Evolutionary conservation across 2,888 invertebrate genomes (phyloP).

Genomic region (Augiades crinisus): DNA sequence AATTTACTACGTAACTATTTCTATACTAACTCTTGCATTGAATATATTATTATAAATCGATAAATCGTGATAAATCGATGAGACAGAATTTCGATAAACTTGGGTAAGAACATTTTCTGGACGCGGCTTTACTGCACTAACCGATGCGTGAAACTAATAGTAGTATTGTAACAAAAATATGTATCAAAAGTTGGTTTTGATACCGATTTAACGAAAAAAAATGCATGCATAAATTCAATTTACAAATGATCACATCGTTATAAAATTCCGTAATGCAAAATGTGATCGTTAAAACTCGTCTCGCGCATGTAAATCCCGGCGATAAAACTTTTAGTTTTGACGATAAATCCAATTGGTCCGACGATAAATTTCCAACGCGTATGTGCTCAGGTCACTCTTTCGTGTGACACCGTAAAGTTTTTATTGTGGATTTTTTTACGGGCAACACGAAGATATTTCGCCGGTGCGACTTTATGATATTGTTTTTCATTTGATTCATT

Average conservation of each 20-base stretch:
- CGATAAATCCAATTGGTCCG: conserved; percentile 64
- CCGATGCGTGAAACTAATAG: too few relatives aligned
- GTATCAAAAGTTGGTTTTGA: too few relatives aligned
- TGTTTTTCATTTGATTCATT: too few relatives aligned
- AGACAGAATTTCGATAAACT: too few relatives aligned
- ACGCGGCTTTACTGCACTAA: too few relatives aligned
- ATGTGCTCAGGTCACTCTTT: conserved; percentile 56
- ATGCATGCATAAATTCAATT: conserved; percentile 13
- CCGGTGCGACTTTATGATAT: neutral
- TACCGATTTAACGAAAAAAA: too few relatives aligned
- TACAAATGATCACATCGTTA: conserved; percentile 20
- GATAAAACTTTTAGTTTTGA: conserved; percentile 59
- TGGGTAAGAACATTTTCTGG: too few relatives aligned
- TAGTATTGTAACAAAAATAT: too few relatives aligned
- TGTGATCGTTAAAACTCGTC: conserved; percentile 25
- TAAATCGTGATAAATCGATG: too few relatives aligned
- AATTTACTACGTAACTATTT: too few relatives aligned
- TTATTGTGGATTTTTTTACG: conserved; percentile 37
- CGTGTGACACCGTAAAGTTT: conserved; percentile 52
- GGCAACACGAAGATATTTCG: conserved; percentile 10
- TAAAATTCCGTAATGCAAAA: conserved; percentile 25
- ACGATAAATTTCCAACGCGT: conserved; percentile 65
- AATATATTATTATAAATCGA: too few relatives aligned
- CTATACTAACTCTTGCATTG: too few relatives aligned
- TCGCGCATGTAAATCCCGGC: conserved; percentile 23